Evolutionary conservation across 2,113 vertebrate species (phyloP), one percentile per base, ranked within the genome.

Genomic region (Cynocephalus volans): DNA sequence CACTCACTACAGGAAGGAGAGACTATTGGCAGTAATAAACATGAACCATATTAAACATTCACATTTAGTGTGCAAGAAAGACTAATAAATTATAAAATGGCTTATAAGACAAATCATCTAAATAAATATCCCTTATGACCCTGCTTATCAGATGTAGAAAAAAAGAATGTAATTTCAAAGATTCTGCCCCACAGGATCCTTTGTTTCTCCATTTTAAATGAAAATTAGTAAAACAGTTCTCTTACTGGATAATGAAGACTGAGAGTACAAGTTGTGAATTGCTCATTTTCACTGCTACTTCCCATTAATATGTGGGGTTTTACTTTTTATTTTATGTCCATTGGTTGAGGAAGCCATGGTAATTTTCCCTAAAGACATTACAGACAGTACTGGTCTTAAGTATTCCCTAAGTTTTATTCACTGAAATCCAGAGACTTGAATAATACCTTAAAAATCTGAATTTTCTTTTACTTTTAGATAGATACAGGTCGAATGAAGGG

Each of bases 11-110:
- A 77, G 92, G 58, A 93, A 79, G 31, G 36, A 33, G 62, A 87
- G 31, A 81, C 75, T 93, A 36, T 65, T 92, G 73, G 12, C 54
- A 67, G 41, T 82, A 65, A 92, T 88, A 96, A 88, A 88, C 19
- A 65, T 14, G n/a, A 90, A 82, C 56, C 64, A 82, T 95, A 92
- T 94, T 96, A 92, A 97, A 88, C 65, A 88, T 92, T 97, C 75
- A 88, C 89, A 85, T 70, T 90, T 96, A 85, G 19, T 96, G 79
- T 93, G n/a, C 56, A 97, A 97, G 90, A 92, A 97, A 98, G 75
- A 83, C 84, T 92, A 97, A 92, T 36, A 26, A 95, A 94, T 94
- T 97, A 64, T 96, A 2, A 91, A 95, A 62, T 92, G 92, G 7
- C 87, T 97, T 91, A 83, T 76, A 92, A 93, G 72, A 58, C n/a